A percentile compares a stretch with the other conserved stretches of the same genome.
Evolutionary conservation across 2,113 vertebrate genomes (phyloP).

Genomic region (Phalacrocorax pelagicus): DNA sequence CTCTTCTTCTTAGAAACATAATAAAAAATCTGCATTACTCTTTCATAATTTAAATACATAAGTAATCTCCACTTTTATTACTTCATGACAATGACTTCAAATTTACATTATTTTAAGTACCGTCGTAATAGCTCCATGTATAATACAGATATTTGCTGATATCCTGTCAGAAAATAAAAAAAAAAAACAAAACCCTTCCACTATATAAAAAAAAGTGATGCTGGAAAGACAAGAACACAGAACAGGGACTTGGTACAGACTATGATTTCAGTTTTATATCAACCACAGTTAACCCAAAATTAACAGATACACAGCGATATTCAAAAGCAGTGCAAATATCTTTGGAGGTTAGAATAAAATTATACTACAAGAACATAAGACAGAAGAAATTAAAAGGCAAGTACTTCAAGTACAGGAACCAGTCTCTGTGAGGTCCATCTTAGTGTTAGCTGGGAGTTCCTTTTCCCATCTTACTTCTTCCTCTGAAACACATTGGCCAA

Average conservation of each 20-base stretch:
- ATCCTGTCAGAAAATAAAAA: constrained; percentile 77
- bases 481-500: constrained; percentile 99
- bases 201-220: constrained; percentile 82
- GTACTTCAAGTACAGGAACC: constrained; percentile 94
- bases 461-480: constrained; percentile 83
- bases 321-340: constrained; percentile 96
- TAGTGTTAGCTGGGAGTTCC: constrained; percentile 72
- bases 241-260: constrained; percentile 81
- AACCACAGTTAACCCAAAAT: constrained; percentile 83
- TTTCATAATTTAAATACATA: constrained; percentile 90
- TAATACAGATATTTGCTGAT: constrained; percentile 90
- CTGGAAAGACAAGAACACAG: constrained; percentile 86
- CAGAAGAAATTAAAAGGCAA: constrained; percentile 87
- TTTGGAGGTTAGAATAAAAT: constrained; percentile 95
- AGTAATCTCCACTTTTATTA: constrained; percentile 92
- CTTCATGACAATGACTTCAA: constrained; percentile 92
- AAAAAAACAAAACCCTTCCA: constrained; percentile 69
- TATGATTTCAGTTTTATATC: constrained; percentile 78
- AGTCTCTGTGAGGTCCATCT: constrained; percentile 75
- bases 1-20: constrained; percentile 78
- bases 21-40: constrained; percentile 75
- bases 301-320: constrained; percentile 79
- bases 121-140: constrained; percentile 86
- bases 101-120: constrained; percentile 96
- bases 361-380: constrained; percentile 82